Conservation (phyloP, 2,888 invertebrate genomes). For the Macrophya annulata region DNA sequence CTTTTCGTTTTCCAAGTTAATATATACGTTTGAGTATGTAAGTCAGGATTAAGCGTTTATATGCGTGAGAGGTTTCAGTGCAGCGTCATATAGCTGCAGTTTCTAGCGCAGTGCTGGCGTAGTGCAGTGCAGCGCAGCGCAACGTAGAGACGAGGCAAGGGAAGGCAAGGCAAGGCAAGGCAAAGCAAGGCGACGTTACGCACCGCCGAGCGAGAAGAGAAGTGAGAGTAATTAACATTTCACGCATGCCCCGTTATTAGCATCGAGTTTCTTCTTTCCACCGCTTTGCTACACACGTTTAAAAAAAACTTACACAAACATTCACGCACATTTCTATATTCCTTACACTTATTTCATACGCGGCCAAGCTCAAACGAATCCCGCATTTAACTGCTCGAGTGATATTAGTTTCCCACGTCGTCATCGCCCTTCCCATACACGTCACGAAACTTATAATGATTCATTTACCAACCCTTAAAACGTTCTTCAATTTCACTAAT, state of each 20-base stretch:
- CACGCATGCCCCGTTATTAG: conserved; percentile 51
- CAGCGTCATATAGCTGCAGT: neutral
- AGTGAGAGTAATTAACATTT: conserved; percentile 49
- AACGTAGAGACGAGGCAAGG: neutral
- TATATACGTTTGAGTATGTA: neutral
- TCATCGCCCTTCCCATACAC: neutral
- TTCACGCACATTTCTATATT: neutral
- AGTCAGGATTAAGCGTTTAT: neutral
- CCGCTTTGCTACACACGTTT: conserved; percentile 15
- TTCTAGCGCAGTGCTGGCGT: neutral
- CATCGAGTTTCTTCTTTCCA: conserved; percentile 46
- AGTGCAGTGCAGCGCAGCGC: neutral
- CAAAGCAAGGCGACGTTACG: conserved; percentile 36
- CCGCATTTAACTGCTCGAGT: conserved; percentile 34
- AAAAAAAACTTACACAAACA: neutral
- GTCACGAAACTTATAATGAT: neutral
- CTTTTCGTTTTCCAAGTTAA: neutral
- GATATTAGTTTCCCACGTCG: conserved; percentile 32
- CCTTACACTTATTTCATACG: neutral
- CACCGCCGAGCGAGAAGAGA: conserved; percentile 46
- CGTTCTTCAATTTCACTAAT: neutral
- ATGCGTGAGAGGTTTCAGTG: conserved; percentile 12
- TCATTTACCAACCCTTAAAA: neutral
- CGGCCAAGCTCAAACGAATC: conserved; percentile 23
- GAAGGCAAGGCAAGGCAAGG: neutral